Conservation (phyloP, 2,888 invertebrate genomes). For the Periphyllus acericola region DNA sequence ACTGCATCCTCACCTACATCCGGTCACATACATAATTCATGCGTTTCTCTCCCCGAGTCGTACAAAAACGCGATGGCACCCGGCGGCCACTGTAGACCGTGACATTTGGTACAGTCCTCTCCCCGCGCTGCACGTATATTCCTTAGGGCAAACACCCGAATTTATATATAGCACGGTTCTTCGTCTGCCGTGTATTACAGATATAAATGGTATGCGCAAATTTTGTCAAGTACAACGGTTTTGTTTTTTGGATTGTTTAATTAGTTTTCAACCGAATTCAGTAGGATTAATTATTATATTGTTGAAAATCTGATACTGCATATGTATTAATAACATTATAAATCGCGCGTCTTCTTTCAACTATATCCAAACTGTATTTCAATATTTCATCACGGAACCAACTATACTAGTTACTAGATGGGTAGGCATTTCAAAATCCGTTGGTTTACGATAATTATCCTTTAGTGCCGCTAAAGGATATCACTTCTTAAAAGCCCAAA, state of each 20-base stretch:
- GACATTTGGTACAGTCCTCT: slow-evolving; percentile 15
- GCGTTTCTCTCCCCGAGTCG: slow-evolving; percentile 32
- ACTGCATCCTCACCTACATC: slow-evolving; percentile 19
- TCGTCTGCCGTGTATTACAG: slow-evolving; percentile 10
- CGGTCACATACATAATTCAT: slow-evolving; percentile 58
- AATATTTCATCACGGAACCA: neutral
- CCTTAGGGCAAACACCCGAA: slow-evolving; percentile 6
- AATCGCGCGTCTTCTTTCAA: neutral
- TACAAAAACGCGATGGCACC: slow-evolving; percentile 45
- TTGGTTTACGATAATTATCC: neutral
- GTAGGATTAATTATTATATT: neutral
- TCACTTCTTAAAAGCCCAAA: no score
- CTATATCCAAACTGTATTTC: neutral
- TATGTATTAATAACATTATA: neutral
- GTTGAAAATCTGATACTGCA: slow-evolving; percentile 4
- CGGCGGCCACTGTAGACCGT: slow-evolving; percentile 37
- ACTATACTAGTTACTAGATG: no score
- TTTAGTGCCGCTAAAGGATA: no score
- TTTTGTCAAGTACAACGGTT: slow-evolving; percentile 41
- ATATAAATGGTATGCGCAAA: slow-evolving; percentile 33
- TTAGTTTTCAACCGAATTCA: slow-evolving; percentile 10
- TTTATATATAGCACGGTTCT: slow-evolving; percentile 16
- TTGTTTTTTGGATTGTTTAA: slow-evolving; percentile 27
- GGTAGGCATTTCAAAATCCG: neutral
- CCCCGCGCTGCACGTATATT: neutral